Evolutionary conservation across 2,888 invertebrate species (phyloP), one percentile per base, ranked within the genome.

Genomic region (Phorcus lineatus): DNA sequence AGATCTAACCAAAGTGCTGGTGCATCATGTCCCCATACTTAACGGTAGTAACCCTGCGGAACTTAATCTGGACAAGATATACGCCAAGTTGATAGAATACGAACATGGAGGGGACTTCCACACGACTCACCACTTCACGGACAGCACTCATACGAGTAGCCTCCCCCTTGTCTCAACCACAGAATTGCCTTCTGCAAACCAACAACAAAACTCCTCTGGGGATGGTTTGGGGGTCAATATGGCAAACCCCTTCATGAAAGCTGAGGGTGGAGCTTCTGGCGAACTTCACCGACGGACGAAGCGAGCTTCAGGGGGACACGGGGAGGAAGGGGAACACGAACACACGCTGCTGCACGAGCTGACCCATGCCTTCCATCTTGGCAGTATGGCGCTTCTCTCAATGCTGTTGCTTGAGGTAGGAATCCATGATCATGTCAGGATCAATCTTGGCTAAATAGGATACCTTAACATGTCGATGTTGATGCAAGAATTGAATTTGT

Each of bases 291-390:
- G 78, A 57, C 80, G 85, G 19, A 80, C 85, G 13, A 82, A 81
- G 0, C 80, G 80, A 31, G 81, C 83, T 2, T 81, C 79, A 2
- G 86, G 80, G 0, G 81, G 78, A 0, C 83, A 82, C 17, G 83
- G 80, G 4, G 79, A 82, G n/a, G 78, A 81, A 24, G 81, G 77
- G 11, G 87, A 86, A 66, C 85, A 87, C 28, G 88, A 84, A 0
- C 88, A 89, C 57, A 81, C 83, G 16, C n/a, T 88, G 2, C 83
- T 89, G 40, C 83, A 89, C 47, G 88, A 89, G 24, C 83, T 91
- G 36, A 90, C 90, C 0, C 90, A 91, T 77, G 81, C 85, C 22
- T 91, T 89, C 62, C 91, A 90, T 74, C 84, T 91, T 7, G 89
- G 87, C 0, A 89, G 90, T 53, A 84, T 90, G 87, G 87, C 86